Percentiles rank a stretch among this genome's conserved stretches.
phyloP scores from a whole-genome alignment of 2,797 vertebrate genomes.

The Takifugu ocellatus region DNA sequence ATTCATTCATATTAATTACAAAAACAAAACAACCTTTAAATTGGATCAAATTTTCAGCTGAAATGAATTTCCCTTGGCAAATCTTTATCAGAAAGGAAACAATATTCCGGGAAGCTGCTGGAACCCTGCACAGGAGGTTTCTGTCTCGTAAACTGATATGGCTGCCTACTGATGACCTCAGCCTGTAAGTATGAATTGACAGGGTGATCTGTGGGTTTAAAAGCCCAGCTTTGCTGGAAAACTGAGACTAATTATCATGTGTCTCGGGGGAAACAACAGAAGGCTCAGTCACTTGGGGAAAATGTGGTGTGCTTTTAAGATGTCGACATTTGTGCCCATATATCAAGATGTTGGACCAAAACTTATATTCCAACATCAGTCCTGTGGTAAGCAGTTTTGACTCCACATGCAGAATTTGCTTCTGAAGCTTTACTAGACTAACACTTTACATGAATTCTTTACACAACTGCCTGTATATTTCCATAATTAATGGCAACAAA shows the following conservation, averaged over 20 bases:
- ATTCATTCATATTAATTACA: too few species aligned
- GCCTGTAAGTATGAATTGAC: constrained; percentile 68
- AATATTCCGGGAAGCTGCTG: constrained; percentile 49
- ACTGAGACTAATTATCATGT: constrained; percentile 59
- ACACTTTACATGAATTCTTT: constrained; percentile 7
- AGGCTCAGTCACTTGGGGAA: constrained; percentile 22
- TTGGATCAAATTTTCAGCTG: too few species aligned
- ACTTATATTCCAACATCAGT: background rate
- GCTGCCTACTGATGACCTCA: constrained; percentile 75
- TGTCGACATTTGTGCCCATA: constrained; percentile 10
- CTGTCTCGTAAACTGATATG: constrained; percentile 70
- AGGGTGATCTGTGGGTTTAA: constrained; percentile 57
- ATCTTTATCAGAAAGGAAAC: constrained; percentile 22
- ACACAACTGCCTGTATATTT: constrained; percentile 9
- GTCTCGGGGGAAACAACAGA: constrained; percentile 51
- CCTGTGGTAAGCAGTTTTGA: background rate
- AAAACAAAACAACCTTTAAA: too few species aligned
- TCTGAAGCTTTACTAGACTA: constrained; percentile 22
- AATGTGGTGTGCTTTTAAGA: constrained; percentile 27
- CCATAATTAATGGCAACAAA: constrained; percentile 15
- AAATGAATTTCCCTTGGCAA: constrained; percentile 35
- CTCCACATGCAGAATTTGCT: constrained; percentile 11
- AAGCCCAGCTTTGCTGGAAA: constrained; percentile 57
- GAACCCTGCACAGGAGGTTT: constrained; percentile 60
- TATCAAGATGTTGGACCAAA: constrained; percentile 7